These are phyloP conservation scores for Pseudococcus viburni DNA, from an alignment of 2,888 invertebrate genomes.

Conservation along the genomic window DNA sequence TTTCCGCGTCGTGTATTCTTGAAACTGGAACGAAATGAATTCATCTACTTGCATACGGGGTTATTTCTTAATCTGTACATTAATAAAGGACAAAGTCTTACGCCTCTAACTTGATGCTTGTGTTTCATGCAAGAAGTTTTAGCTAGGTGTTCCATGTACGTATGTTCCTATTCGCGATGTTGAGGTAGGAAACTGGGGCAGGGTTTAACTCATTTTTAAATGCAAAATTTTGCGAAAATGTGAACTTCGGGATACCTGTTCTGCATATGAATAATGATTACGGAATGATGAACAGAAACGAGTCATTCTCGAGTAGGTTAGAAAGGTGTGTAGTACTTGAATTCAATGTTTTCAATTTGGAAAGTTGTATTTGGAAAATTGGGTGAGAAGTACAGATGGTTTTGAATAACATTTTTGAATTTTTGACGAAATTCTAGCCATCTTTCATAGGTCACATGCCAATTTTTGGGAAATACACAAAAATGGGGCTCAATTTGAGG, in stretches of 20 bases:
- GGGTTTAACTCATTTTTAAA: background rate
- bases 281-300: no score
- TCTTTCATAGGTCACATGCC: no score
- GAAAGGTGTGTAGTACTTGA: no score
- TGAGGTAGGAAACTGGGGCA: background rate
- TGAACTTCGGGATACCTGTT: background rate
- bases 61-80: constrained; percentile 53
- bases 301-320: no score
- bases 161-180: background rate
- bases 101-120: constrained; percentile 3
- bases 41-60: constrained; percentile 23
- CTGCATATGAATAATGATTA: no score
- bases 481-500: no score
- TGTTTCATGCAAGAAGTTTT: background rate
- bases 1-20: constrained; percentile 6
- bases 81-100: constrained; percentile 29
- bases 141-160: background rate
- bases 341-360: no score
- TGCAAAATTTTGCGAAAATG: background rate
- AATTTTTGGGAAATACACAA: no score
- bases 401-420: no score
- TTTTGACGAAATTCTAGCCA: no score
- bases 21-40: constrained; percentile 49
- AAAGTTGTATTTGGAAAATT: no score
- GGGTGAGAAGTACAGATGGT: no score